Percentiles rank a stretch among this genome's conserved stretches.
phyloP scores from a whole-genome alignment of 2,888 invertebrate genomes.

The Eumacrocentrus americanus region DNA sequence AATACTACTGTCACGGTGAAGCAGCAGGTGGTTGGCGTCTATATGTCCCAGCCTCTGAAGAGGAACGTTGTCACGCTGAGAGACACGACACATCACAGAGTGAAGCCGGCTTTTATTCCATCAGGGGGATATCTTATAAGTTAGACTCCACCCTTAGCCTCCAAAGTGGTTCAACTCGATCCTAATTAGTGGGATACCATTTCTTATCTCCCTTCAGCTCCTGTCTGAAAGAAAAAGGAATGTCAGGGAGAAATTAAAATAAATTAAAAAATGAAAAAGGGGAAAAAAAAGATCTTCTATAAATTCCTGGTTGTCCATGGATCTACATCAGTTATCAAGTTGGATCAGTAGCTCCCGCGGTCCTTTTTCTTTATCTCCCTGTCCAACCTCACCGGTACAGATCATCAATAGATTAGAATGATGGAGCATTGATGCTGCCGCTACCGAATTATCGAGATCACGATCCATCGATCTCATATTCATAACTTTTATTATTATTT shows the following conservation, averaged over 20 bases:
- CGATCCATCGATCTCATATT: conserved; percentile 14
- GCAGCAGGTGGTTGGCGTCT: conserved; percentile 14
- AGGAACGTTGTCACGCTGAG: conserved; percentile 7
- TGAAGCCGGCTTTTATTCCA: no score
- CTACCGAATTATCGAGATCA: conserved; percentile 28
- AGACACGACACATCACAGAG: no score
- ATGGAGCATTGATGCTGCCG: conserved; percentile 26
- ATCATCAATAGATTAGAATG: conserved; percentile 24
- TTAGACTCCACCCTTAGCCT: conserved; percentile 12
- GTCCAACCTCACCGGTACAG: not conserved
- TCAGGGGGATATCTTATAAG: no score
- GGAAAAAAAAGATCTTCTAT: not conserved
- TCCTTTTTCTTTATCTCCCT: not conserved
- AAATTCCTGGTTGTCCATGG: not conserved
- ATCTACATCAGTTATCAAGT: not conserved
- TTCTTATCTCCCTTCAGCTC: conserved; percentile 29
- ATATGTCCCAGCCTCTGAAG: not conserved
- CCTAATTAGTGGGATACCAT: conserved; percentile 39
- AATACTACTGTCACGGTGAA: conserved; percentile 6
- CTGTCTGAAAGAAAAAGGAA: conserved; percentile 22
- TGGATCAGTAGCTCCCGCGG: not conserved
- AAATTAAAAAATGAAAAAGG: not conserved
- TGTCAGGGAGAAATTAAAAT: conserved; percentile 1
- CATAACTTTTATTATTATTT: not conserved
- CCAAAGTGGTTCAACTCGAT: conserved; percentile 38